phyloP scores from a whole-genome alignment of 2,888 invertebrate species.

The Cerastis leucographa region DNA sequence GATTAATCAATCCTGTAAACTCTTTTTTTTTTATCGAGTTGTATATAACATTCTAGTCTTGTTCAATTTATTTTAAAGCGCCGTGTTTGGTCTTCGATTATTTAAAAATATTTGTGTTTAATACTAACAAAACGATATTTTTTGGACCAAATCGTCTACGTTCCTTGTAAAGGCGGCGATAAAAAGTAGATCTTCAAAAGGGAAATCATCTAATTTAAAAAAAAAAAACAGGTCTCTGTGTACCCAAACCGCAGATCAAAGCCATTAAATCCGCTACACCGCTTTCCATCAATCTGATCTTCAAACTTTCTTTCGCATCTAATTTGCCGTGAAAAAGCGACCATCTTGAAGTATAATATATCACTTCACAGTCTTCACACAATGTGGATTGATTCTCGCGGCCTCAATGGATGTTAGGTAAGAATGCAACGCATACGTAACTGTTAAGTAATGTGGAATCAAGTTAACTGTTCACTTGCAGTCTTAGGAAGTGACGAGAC shows the following conservation, averaged over 20 bases:
- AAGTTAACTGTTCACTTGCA: conserved; percentile 52
- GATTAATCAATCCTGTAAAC: not conserved
- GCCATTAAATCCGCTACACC: conserved; percentile 27
- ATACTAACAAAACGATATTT: not conserved
- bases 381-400: conserved; percentile 53
- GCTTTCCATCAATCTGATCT: conserved; percentile 35
- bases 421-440: conserved; percentile 57
- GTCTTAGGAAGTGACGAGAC: not conserved
- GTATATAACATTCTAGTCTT: not conserved
- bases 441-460: conserved; percentile 56
- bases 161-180: not conserved
- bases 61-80: not conserved
- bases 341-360: conserved; percentile 24
- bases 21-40: not conserved
- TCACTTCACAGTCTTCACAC: conserved; percentile 28
- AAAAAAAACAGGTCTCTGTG: conserved; percentile 15
- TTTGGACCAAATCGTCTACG: not conserved
- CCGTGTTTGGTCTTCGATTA: not conserved
- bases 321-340: conserved; percentile 21
- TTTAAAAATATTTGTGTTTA: not conserved
- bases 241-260: conserved; percentile 13
- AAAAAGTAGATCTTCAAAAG: conserved; percentile 1
- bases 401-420: conserved; percentile 54
- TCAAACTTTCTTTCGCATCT: conserved; percentile 37
- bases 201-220: conserved; percentile 15